Evolutionary conservation across 1,140 invertebrate species (phyloP), one percentile per base, ranked within the genome.

Genomic region (Lordiphosa mommai): DNA sequence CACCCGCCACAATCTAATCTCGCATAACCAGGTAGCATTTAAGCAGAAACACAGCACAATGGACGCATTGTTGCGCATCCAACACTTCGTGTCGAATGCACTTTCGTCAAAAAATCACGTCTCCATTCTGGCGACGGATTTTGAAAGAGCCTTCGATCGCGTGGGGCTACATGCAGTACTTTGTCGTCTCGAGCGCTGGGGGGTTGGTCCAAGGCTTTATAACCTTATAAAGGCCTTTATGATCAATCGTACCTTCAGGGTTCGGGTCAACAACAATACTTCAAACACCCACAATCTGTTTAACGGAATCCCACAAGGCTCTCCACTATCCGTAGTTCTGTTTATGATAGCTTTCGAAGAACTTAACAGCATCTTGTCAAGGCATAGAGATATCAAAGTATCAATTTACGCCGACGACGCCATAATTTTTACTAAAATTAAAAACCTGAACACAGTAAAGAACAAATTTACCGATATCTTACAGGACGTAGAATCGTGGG

Each of bases 281-380:
- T 59, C 55, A 2, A 17, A 13, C 30, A 40, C 17, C 8, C 14
- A 38, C 29, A 16, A 29, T 16, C 27, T 65, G 4, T 47, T 32
- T n/a, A 64, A 64, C 23, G 53, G 53, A 3, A 55, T 61, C 30
- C 51, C 59, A 33, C 59, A 63, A 20, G 52, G 52, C 10, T 63
- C 60, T 9, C 60, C 60, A 13, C 32, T 63, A 4, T 63, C 60
- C 33, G 52, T 63, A 23, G 55, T 57, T 20, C 32, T 63, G 7
- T 63, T 63, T 12, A 57, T 50, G 29, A 57, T 63, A 29, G 59
- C 59, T 9, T 61, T 63, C 33, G 47, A 63, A 36, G 23, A 61
- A 29, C 20, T 61, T 30, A 55, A 30, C 12, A 56, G 12, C 20
- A 48, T 61, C 8, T 29, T 59, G 34, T 8, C 13, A 37, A 20